Conservation (phyloP, 1,140 invertebrate species). For the Drosophila albomicans region DNA sequence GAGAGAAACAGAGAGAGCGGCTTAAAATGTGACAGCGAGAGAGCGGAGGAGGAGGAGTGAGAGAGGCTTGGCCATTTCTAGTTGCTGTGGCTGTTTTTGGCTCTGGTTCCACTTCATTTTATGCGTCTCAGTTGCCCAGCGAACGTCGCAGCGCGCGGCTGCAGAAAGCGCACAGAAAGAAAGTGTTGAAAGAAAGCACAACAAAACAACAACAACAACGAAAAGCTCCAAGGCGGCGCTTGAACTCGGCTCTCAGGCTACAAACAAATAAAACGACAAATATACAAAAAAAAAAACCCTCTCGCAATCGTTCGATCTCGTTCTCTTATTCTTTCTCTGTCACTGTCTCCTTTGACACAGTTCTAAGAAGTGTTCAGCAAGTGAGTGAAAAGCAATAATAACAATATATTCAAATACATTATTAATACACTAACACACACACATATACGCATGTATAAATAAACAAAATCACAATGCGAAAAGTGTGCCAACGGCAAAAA, state of each 20-base stretch:
- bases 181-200: constrained; percentile 57
- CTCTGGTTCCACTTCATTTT: constrained; percentile 35
- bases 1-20: constrained; percentile 9
- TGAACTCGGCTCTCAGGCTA: background rate
- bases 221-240: constrained; percentile 11
- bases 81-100: constrained; percentile 28
- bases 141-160: constrained; percentile 72
- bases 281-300: background rate
- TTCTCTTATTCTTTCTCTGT: background rate
- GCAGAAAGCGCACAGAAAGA: constrained; percentile 43
- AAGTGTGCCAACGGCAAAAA: constrained; percentile 74
- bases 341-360: constrained; percentile 8
- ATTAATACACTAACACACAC: background rate
- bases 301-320: no score
- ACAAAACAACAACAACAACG: constrained; percentile 13
- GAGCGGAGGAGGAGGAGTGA: background rate
- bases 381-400: constrained; percentile 19
- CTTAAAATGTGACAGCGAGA: background rate
- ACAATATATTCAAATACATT: background rate
- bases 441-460: constrained; percentile 4
- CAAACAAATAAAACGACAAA: background rate
- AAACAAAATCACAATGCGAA: constrained; percentile 39
- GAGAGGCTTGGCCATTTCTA: constrained; percentile 43
- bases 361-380: constrained; percentile 22
- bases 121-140: constrained; percentile 57